A percentile compares a stretch with the other conserved stretches of the same genome.
Evolutionary conservation across 2,797 vertebrate species (phyloP).

Genomic region (Staurois parvus): DNA sequence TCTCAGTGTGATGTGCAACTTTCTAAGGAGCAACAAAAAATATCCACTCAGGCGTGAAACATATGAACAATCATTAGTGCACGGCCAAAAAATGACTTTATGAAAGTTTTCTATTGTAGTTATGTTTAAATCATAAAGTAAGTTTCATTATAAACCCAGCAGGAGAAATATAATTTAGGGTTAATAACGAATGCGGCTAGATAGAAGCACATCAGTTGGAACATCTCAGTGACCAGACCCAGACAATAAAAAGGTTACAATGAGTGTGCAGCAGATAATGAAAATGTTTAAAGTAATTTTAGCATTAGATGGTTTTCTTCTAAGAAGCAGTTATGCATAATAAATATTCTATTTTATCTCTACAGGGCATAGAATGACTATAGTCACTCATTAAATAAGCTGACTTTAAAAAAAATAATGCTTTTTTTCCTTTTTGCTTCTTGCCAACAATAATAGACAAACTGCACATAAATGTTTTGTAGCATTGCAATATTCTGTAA

Average conservation of each 20-base stretch:
- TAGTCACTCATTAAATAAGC: slow-evolving; percentile 3
- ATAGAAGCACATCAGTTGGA: slow-evolving; percentile 24
- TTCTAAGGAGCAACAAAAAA: slow-evolving; percentile 12
- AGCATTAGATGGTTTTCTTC: slow-evolving; percentile 36
- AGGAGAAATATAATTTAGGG: slow-evolving; percentile 40
- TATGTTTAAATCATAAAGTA: slow-evolving; percentile 55
- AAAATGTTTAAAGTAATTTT: slow-evolving; percentile 41
- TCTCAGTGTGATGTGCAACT: slow-evolving; percentile 13
- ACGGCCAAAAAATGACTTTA: slow-evolving; percentile 6
- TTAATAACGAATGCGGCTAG: slow-evolving; percentile 22
- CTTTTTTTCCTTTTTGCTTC: not conserved
- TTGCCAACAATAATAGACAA: not conserved
- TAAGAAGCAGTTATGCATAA: slow-evolving; percentile 28
- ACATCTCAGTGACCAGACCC: not conserved
- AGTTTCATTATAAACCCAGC: slow-evolving; percentile 56
- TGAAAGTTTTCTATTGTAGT: slow-evolving; percentile 28
- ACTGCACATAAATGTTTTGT: not conserved
- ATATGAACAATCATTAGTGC: slow-evolving; percentile 26
- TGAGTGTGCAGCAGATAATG: slow-evolving; percentile 16
- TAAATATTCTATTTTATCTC: slow-evolving; percentile 21
- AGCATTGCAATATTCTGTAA: not conserved
- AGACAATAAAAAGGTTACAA: slow-evolving; percentile 42
- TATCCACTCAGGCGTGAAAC: slow-evolving; percentile 11
- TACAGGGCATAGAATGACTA: not conserved
- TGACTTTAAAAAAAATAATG: not conserved